phyloP scores from a whole-genome alignment of 2,888 invertebrate genomes.

The Ischnura elegans region DNA sequence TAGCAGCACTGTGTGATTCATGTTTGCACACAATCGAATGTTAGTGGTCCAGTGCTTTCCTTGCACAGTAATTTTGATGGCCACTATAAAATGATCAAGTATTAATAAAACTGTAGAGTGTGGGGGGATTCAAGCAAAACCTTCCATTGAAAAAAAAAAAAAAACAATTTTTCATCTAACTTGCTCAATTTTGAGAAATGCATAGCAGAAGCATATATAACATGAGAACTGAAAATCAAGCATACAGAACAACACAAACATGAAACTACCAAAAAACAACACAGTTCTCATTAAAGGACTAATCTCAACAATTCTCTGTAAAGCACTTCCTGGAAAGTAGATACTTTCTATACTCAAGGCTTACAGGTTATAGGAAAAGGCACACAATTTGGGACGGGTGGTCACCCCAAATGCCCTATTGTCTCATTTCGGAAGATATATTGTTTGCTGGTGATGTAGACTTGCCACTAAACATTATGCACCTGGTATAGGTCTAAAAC shows the following conservation, averaged over 20 bases:
- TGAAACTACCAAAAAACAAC: not conserved
- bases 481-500: not conserved
- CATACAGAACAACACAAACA: not conserved
- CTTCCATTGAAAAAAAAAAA: not conserved
- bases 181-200: too few relatives aligned
- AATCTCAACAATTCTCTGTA: slow-evolving; percentile 7
- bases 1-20: not conserved
- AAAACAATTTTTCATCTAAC: not conserved
- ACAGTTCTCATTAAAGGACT: not conserved
- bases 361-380: not conserved
- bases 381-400: slow-evolving; percentile 40
- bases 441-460: not conserved
- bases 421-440: slow-evolving; percentile 52
- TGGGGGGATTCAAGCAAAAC: not conserved
- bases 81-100: not conserved
- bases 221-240: too few relatives aligned
- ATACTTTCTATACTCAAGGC: not conserved
- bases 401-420: slow-evolving; percentile 32
- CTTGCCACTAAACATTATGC: slow-evolving; percentile 4
- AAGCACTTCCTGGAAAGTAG: not conserved
- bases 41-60: not conserved
- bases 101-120: not conserved
- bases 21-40: not conserved
- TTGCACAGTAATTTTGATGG: not conserved
- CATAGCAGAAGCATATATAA: too few relatives aligned